These are phyloP conservation scores for Mionectes olivaceus DNA, from an alignment of 2,797 vertebrate species.

Conservation along the genomic window DNA sequence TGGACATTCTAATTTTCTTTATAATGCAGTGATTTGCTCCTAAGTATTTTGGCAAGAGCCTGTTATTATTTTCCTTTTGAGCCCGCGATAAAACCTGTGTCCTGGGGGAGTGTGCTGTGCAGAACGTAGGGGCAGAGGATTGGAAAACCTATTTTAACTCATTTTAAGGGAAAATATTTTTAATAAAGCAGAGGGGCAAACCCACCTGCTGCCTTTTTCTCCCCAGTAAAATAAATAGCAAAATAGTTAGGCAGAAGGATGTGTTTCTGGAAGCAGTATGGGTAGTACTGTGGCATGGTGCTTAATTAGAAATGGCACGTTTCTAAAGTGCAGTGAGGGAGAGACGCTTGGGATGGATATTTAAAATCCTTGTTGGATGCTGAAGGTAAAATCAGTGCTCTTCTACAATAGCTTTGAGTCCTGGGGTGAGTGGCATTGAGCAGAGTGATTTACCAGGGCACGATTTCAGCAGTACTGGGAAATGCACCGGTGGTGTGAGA, in stretches of 20 bases:
- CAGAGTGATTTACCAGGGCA: neutral
- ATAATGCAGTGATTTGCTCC: neutral
- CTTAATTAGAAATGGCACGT: accelerated
- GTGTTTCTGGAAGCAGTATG: neutral
- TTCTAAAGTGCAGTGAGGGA: neutral
- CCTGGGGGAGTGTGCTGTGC: neutral
- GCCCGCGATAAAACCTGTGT: neutral
- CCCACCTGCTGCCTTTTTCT: neutral
- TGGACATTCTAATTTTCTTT: conserved; percentile 42
- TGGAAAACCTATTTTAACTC: neutral
- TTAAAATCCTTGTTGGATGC: neutral
- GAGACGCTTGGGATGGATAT: neutral
- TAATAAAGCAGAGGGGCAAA: neutral
- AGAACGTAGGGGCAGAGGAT: neutral
- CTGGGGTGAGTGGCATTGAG: neutral
- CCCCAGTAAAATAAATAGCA: neutral
- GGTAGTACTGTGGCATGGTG: neutral
- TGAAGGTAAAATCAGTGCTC: neutral
- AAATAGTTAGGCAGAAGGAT: neutral
- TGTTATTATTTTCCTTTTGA: conserved; percentile 26
- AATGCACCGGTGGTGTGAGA: neutral
- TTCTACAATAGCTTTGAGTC: neutral
- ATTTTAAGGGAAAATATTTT: neutral
- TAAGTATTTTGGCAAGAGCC: conserved; percentile 26
- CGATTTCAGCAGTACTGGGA: neutral